Evolutionary conservation across 2,113 vertebrate species (phyloP), one percentile per base, ranked within the genome.

Genomic region (Dasyornis broadbenti): DNA sequence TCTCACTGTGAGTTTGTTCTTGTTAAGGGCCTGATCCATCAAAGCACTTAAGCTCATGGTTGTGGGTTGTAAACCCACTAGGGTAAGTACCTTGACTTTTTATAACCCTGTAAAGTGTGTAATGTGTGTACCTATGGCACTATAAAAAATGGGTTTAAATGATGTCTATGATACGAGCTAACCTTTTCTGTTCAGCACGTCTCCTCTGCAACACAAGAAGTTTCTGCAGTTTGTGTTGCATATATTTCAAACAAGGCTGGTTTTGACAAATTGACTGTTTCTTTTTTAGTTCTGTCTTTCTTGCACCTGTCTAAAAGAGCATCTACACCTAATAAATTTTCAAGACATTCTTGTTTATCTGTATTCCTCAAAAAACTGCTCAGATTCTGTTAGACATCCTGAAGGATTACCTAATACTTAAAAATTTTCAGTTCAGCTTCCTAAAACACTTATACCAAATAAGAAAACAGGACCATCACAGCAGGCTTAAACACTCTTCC

Each of bases 171-270:
- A 77, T 91, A 94, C 82, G 81, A 92, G 19, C 28, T 77, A 93
- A 87, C 72, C 81, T 95, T 91, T 96, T 78, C 84, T 88, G 47
- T 87, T 94, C 65, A 85, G 63, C 86, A 70, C 47, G 92, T 80
- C 73, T 11, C 65, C 68, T 92, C 71, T 65, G 66, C 69, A 93
- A 89, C 63, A 85, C 89, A 86, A 93, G 69, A 95, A 95, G 71
- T 89, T 96, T 79, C 88, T 92, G 66, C 42, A 70, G 66, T 77
- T 84, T 87, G 54, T 65, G 66, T 77, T 92, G 92, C 89, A 90
- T 94, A 70, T 92, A 94, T 96, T 96, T 96, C 95, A 94, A 94
- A 95, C 81, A 72, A 95, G 89, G 73, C 50, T 94, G 81, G 47
- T 94, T 95, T 95, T 95, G 92, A 94, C 95, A 92, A 76, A 89